Base-by-base conservation (phyloP, 2,797 vertebrate genomes). In the Crax fasciolata region DNA sequence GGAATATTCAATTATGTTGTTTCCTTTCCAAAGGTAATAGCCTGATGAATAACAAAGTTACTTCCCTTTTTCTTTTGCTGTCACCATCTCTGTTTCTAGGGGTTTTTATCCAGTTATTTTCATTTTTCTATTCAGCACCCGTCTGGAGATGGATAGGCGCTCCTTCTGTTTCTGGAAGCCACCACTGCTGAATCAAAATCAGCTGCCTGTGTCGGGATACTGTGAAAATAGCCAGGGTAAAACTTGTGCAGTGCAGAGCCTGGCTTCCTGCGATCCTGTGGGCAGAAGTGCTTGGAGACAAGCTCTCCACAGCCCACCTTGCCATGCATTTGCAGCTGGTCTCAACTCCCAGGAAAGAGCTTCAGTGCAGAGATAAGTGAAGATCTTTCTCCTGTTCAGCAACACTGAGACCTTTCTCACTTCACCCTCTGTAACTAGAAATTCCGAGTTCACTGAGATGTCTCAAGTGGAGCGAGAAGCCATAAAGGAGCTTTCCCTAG, bases 21-120 rank as follows among this genome's bases (percentile, higher is more conserved):
- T 97, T 97, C 95, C 93, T 96, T 96, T 84, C 73, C 77, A 89
- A 96, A 90, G 63, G 87, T 94, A 97, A 97, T 97, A 96, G 89
- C 48, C 16, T 67, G 83, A 87, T 73, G 81, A 89, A 21, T 97
- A 97, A 96, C 87, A 73, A 86, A 87, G 82, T 97, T 97, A 91
- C 63, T 86, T 86, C 75, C 48, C 30, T 19, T 73, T 68, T 70
- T 71, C 62, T 71, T 89, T 66, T 89, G 41, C 88, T 96, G 91
- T 94, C 88, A 94, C 86, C 77, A 72, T 91, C 74, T 95, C 84
- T 0, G 4, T 97, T 94, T 95, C 81, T 90, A 67, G 51, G 61
- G 71, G 54, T 91, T 94, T 97, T 96, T 93, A 97, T 97, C 88
- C 81, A 62, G 78, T 96, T 96, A 89, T 67, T 88, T 93, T 57